phyloP scores from a whole-genome alignment of 2,797 vertebrate genomes.

The Rhinella marina region DNA sequence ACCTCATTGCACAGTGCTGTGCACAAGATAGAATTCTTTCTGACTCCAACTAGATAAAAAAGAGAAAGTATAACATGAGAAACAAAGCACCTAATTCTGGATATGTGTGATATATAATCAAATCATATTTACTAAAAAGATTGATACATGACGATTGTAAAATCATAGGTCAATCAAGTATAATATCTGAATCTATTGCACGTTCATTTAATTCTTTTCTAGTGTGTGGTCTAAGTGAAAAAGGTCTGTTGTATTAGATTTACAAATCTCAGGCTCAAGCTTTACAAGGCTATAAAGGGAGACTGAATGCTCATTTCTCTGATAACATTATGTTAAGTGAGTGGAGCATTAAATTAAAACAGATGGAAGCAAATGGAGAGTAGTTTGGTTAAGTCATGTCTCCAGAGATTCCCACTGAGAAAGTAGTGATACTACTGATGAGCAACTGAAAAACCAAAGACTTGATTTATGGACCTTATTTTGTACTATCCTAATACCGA shows the following conservation, averaged over 20 bases:
- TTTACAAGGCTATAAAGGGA: slow-evolving; percentile 11
- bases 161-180: not conserved
- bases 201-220: not conserved
- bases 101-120: not conserved
- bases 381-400: not conserved
- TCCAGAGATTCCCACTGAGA: not conserved
- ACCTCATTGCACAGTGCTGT: too few relatives aligned
- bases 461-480: not conserved
- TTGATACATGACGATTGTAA: not conserved
- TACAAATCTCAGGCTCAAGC: not conserved
- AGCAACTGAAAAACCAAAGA: not conserved
- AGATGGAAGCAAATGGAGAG: slow-evolving; percentile 18
- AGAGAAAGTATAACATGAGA: too few relatives aligned
- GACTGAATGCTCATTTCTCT: not conserved
- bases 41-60: too few relatives aligned
- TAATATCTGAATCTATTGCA: not conserved
- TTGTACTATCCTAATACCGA: not conserved
- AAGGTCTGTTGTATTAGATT: not conserved
- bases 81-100: too few relatives aligned
- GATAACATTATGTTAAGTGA: slow-evolving; percentile 6
- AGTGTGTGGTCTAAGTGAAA: not conserved
- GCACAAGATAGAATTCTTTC: too few relatives aligned
- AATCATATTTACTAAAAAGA: not conserved
- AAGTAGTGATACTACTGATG: not conserved
- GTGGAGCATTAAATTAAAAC: not conserved